These are phyloP conservation scores for Rhinolophus sinicus DNA, from an alignment of 2,113 vertebrate genomes.

Conservation along the genomic window DNA sequence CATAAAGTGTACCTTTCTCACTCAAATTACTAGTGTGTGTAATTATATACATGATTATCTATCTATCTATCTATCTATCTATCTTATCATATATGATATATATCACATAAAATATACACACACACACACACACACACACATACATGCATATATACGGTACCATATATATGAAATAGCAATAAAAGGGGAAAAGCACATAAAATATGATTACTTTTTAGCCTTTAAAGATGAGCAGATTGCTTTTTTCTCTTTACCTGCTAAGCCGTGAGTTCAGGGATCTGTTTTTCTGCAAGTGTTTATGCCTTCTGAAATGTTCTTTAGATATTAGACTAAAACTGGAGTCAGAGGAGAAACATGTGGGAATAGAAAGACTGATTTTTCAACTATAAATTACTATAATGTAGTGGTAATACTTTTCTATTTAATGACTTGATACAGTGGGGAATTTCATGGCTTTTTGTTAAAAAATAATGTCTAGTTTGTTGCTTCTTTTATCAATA, in stretches of 20 bases:
- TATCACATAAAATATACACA: background rate
- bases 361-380: background rate
- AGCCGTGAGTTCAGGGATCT: background rate
- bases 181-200: background rate
- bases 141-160: too few species aligned
- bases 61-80: too few species aligned
- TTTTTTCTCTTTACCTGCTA: background rate
- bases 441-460: background rate
- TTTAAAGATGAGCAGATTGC: background rate
- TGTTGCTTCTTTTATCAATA: background rate
- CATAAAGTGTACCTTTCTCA: constrained; percentile 15
- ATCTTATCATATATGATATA: too few species aligned
- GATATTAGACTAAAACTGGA: background rate
- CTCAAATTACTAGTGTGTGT: constrained; percentile 12
- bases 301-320: background rate
- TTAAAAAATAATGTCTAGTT: background rate
- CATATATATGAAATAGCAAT: background rate
- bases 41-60: too few species aligned
- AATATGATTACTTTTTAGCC: constrained; percentile 8
- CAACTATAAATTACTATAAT: background rate
- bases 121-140: too few species aligned
- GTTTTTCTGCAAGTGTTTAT: background rate
- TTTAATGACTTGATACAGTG: background rate
- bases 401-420: background rate
- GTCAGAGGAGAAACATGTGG: background rate